phyloP scores from a whole-genome alignment of 2,797 vertebrate genomes.

The Poecilia picta region DNA sequence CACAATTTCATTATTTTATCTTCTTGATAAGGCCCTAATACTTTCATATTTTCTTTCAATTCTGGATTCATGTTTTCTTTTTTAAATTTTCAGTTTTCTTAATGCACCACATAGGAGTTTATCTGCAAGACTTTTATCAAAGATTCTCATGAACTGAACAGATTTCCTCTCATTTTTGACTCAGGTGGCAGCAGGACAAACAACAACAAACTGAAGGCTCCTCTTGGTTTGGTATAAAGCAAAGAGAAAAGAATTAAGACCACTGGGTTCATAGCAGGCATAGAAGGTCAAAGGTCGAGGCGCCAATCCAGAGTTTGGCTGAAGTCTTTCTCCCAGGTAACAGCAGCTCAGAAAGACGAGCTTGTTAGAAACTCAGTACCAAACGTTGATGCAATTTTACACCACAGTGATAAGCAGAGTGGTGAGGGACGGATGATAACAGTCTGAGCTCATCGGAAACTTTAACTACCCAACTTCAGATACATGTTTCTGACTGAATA shows the following conservation, averaged over 20 bases:
- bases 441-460: neutral
- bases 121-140: neutral
- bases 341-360: neutral
- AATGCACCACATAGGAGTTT: neutral
- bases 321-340: neutral
- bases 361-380: neutral
- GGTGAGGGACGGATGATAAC: neutral
- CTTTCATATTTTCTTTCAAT: too few species aligned
- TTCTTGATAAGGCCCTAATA: too few species aligned
- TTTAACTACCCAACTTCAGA: neutral
- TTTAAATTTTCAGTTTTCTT: neutral
- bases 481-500: neutral
- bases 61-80: neutral
- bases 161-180: slow-evolving; percentile 12
- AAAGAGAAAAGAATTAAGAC: slow-evolving; percentile 68
- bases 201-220: slow-evolving; percentile 54
- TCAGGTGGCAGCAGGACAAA: slow-evolving; percentile 25
- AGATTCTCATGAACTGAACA: neutral
- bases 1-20: too few species aligned
- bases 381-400: neutral
- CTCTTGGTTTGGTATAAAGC: slow-evolving; percentile 69
- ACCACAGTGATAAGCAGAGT: neutral
- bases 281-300: slow-evolving; percentile 58
- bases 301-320: slow-evolving; percentile 23
- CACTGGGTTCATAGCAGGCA: slow-evolving; percentile 65